Base-by-base conservation (phyloP, 2,888 invertebrate genomes). In the Conomelus anceps region DNA sequence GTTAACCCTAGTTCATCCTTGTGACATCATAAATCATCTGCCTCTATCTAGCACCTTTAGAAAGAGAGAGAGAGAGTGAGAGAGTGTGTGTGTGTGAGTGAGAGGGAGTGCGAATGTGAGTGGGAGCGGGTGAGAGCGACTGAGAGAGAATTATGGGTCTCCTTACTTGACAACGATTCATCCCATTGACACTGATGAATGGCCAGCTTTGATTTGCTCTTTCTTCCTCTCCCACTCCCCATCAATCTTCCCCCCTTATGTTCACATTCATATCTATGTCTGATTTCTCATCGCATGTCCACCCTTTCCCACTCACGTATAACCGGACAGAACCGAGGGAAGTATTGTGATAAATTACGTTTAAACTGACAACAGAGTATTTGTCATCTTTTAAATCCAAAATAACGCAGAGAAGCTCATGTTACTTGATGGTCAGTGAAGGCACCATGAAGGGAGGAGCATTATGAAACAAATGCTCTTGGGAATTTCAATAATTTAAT, bases 141-240 rank as follows among this genome's bases (percentile, higher is more conserved):
- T n/a, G n/a, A n/a, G 63, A 24, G 86, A 86, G 86, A 86, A 86
- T 24, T 86, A 86, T 86, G 86, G 86, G 23, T 17, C 86, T 22
- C 29, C 22, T 29, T 86, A 22, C 86, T 63, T 86, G 86, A 86
- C 86, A 86, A 86, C 26, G 86, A 86, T 86, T 86, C 86, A 86
- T 24, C n/a, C 86, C 86, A 86, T 86, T 86, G 86, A 86, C 86
- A 86, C 86, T 86, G 86, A 86, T 86, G 24, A 86, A 86, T 86
- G 86, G 24, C 24, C 86, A 86, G 86, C 86, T 86, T 86, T 86
- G 86, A 86, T 86, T 86, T 86, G 86, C 86, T 86, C 26, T 86
- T 86, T 86, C 29, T 29, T 24, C 29, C 86, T 20, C 24, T 24
- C 86, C 22, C 86, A 9, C 22, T 11, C 24, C 0, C 86, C 29